phyloP scores from a whole-genome alignment of 1,140 invertebrate species.

The Mactra quadrangularis region DNA sequence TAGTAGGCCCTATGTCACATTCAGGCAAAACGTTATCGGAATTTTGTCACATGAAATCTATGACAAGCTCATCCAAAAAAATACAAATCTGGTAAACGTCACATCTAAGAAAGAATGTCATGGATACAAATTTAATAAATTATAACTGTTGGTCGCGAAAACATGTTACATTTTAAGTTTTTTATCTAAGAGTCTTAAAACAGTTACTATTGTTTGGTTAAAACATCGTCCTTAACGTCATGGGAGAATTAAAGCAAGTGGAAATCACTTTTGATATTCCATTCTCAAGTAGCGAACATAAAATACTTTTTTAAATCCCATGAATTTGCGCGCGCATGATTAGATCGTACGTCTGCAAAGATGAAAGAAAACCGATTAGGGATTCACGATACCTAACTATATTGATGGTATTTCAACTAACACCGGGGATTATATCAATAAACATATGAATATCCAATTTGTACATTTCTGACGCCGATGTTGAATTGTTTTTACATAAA shows the following conservation, averaged over 20 bases:
- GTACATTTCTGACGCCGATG: conserved; percentile 50
- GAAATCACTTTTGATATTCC: conserved; percentile 48
- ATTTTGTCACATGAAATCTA: too few relatives aligned
- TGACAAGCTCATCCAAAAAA: too few relatives aligned
- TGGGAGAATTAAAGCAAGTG: conserved; percentile 30
- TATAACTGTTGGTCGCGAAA: too few relatives aligned
- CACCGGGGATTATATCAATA: conserved; percentile 26
- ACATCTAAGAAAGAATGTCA: too few relatives aligned
- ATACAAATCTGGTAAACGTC: too few relatives aligned
- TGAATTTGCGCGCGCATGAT: conserved; percentile 19
- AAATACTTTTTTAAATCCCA: conserved; percentile 56
- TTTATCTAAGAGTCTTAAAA: conserved; percentile 23
- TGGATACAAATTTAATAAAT: too few relatives aligned
- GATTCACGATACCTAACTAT: conserved; percentile 26
- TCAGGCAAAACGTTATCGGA: too few relatives aligned
- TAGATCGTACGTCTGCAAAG: conserved; percentile 14
- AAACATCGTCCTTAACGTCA: conserved; percentile 57
- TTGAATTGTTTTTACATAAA: conserved; percentile 22
- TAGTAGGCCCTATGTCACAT: too few relatives aligned
- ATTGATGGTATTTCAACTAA: conserved; percentile 14
- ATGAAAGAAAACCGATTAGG: conserved; percentile 46
- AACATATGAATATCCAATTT: conserved; percentile 61
- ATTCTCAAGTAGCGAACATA: conserved; percentile 31
- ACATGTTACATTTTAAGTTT: not conserved
- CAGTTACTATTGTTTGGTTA: conserved; percentile 14